Base-by-base conservation (phyloP, 2,113 vertebrate species). In the Rhea americana region DNA sequence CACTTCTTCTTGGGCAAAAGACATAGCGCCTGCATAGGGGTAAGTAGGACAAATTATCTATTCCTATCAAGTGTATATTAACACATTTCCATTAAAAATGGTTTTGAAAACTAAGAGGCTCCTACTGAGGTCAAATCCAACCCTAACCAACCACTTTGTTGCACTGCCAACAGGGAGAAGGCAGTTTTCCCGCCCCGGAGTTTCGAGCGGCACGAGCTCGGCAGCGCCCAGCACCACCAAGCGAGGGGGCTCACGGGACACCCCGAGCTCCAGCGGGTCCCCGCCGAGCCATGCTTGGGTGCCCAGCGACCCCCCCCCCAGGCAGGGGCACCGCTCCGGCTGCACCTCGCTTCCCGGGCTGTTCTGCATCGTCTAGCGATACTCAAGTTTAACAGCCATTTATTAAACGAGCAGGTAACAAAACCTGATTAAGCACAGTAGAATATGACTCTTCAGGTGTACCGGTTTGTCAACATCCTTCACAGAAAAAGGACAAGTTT, bases 311-410 rank as follows among this genome's bases (percentile, higher is more conserved):
- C 32, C 35, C 3, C 1, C 8, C 58, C 55, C 21, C 13, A 37
- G 21, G 59, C 5, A 18, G 41, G 15, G 19, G 32, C 14, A 45
- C 41, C 43, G 8, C 24, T 39, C 26, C 3, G 1, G 4, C 30
- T 25, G 15, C 11, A 4, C 48, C 16, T 18, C 61, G 8, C 20
- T 37, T 35, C 58, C 39, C 1, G 14, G 5, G 20, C 30, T 50
- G 22, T 17, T 19, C 48, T 19, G 22, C 11, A 30, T 6, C 24
- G 8, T 0, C 48, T 14, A 68, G 35, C 1, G 1, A 55, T 21
- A 43, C 19, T 22, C 25, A 35, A 13, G 9, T 75, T 72, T 1
- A 51, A 71, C 5, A 18, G 3, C 22, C 5, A 0, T 13, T 90
- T 76, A 37, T 35, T 43, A 24, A 82, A 35, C 26, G 26, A 47